These are phyloP conservation scores for Cenopis cana DNA, from an alignment of 2,888 invertebrate species.

Conservation along the genomic window DNA sequence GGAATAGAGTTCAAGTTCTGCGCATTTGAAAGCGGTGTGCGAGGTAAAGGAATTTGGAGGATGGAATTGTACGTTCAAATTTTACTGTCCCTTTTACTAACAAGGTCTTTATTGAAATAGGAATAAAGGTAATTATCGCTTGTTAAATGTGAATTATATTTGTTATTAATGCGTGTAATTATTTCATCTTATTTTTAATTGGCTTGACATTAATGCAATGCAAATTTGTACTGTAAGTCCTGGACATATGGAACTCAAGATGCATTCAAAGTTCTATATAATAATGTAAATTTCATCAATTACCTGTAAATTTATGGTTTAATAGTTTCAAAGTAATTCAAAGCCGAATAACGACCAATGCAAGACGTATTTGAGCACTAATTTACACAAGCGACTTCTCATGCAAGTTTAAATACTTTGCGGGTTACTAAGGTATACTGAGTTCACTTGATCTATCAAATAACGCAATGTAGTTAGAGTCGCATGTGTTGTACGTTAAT, in stretches of 20 bases:
- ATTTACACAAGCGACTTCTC: too few relatives aligned
- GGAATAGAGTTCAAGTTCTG: not conserved
- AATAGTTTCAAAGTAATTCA: too few relatives aligned
- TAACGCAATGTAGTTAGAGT: too few relatives aligned
- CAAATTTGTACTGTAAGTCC: not conserved
- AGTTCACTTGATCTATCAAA: too few relatives aligned
- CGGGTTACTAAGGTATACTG: too few relatives aligned
- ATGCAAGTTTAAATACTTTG: too few relatives aligned
- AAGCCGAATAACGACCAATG: too few relatives aligned
- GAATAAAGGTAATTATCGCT: constrained; percentile 45
- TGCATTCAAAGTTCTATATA: not conserved
- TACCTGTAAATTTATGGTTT: too few relatives aligned
- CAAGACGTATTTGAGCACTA: too few relatives aligned
- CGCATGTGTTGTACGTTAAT: too few relatives aligned
- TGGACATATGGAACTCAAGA: too few relatives aligned
- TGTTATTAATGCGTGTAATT: constrained; percentile 29
- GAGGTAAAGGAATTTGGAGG: not conserved
- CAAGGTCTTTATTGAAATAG: constrained; percentile 30
- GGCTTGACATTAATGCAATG: constrained; percentile 13
- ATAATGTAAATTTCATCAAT: too few relatives aligned
- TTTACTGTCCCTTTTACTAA: constrained; percentile 21
- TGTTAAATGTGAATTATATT: not conserved
- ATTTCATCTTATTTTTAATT: constrained; percentile 30
- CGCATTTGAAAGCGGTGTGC: not conserved
- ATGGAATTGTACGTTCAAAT: constrained; percentile 43